A percentile compares a stretch with the other conserved stretches of the same genome.
Evolutionary conservation across 2,113 vertebrate genomes (phyloP).

Genomic region (Cygnus buccinator): DNA sequence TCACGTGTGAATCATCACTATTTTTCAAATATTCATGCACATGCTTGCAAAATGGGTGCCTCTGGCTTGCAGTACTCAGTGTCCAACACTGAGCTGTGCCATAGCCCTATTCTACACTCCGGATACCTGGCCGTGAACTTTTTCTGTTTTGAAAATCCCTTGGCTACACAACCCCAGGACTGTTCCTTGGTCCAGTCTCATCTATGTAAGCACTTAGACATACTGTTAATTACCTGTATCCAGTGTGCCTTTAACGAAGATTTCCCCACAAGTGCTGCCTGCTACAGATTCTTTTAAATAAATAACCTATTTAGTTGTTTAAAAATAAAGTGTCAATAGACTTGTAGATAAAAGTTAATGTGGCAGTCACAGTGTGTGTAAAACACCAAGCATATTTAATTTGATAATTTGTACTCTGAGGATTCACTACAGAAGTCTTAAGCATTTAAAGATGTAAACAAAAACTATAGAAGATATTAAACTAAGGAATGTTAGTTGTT

Average conservation of each 20-base stretch:
- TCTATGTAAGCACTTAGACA: neutral
- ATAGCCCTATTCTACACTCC: too few species aligned
- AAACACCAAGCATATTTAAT: neutral
- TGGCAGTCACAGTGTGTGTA: neutral
- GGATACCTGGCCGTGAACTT: neutral
- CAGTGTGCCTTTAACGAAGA: neutral
- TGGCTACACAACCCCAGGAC: neutral
- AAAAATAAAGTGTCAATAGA: neutral
- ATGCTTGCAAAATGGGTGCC: neutral
- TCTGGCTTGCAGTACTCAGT: neutral
- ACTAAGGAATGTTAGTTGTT: neutral
- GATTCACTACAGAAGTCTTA: neutral
- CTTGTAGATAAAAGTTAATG: neutral
- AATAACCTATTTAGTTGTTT: neutral
- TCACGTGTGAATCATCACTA: neutral
- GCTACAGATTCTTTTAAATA: neutral
- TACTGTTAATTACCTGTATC: neutral
- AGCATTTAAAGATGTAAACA: neutral
- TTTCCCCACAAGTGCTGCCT: neutral
- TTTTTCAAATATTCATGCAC: neutral
- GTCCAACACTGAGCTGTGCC: neutral
- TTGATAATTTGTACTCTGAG: neutral
- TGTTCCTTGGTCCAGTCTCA: neutral
- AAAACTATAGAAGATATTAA: accelerated
- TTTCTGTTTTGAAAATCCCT: neutral